phyloP scores from a whole-genome alignment of 2,888 invertebrate species.

The Leptinotarsa juncta region DNA sequence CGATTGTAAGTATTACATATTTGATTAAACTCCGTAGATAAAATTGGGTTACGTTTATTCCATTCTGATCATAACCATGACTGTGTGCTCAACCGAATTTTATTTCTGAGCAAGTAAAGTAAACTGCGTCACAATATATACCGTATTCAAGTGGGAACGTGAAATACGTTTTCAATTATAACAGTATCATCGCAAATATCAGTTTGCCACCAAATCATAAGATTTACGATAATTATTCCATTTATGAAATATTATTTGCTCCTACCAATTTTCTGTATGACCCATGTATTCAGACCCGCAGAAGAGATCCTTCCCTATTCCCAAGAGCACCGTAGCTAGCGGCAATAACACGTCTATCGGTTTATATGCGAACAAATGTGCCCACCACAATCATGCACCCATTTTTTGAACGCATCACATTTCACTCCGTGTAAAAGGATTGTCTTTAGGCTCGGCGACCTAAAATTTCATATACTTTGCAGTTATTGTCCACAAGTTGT shows the following conservation, averaged over 20 bases:
- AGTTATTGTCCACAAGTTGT: constrained; percentile 31
- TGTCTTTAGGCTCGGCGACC: constrained; percentile 17
- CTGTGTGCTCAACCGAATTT: too few relatives aligned
- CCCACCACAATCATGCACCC: constrained; percentile 37
- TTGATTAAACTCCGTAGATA: too few relatives aligned
- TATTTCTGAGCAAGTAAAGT: too few relatives aligned
- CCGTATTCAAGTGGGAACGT: too few relatives aligned
- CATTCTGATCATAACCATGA: too few relatives aligned
- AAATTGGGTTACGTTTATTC: too few relatives aligned
- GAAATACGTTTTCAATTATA: too few relatives aligned
- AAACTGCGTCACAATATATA: too few relatives aligned
- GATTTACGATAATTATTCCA: background rate
- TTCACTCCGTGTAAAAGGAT: constrained; percentile 28
- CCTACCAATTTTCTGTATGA: constrained; percentile 1
- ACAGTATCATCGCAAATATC: background rate
- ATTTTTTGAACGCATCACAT: constrained; percentile 32
- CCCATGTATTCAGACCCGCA: constrained; percentile 13
- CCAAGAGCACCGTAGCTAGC: constrained; percentile 32
- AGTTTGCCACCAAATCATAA: background rate
- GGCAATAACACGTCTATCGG: constrained; percentile 51
- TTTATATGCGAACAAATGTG: constrained; percentile 52
- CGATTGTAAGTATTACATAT: too few relatives aligned
- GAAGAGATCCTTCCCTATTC: constrained; percentile 24
- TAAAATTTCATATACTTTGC: constrained; percentile 38
- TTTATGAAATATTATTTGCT: background rate